Base-by-base conservation (phyloP, 2,888 invertebrate genomes). In the Megamerina dolium region DNA sequence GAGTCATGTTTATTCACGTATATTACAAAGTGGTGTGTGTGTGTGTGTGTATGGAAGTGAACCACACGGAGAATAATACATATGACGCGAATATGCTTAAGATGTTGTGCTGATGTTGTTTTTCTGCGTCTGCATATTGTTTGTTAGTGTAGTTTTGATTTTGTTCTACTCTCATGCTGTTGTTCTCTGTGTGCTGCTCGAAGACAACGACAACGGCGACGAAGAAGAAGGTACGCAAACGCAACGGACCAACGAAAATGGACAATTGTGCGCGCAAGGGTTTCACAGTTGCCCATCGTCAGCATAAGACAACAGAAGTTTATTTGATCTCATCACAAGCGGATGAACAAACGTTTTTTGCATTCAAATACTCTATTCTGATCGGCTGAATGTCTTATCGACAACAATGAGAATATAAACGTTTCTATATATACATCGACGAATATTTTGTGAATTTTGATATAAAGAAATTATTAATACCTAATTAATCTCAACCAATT, bases 241-340 rank as follows among this genome's bases (percentile, higher is more conserved):
- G 31, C n/a, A 13, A 14, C n/a, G 8, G 31, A 5, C 23, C 10
- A 23, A 10, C 23, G 8, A 23, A 6, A 23, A 23, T 23, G 6
- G 23, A 23, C 23, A n/a, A n/a, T n/a, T n/a, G n/a, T n/a, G n/a
- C 27, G 40, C 41, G 42, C 48, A 48, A 40, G 63, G 64, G 64
- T 63, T 59, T 57, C 52, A 50, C 54, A 48, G 54, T 41, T 52
- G 60, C 54, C 57, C 61, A 59, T 41, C 43, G 47, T 45, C 48
- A 49, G 52, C 49, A 43, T 41, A 41, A 55, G 52, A 55, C 52
- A 61, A 58, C 70, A 71, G 70, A 71, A 70, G 63, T 64, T 66
- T 60, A 62, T 64, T 63, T 68, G 66, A 61, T 64, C 63, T 68
- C 70, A 64, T 56, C 57, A 60, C 62, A 64, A 67, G 58, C 64